These are phyloP conservation scores for Eupleurogrammus muticus DNA, from an alignment of 2,797 vertebrate species.

Conservation along the genomic window DNA sequence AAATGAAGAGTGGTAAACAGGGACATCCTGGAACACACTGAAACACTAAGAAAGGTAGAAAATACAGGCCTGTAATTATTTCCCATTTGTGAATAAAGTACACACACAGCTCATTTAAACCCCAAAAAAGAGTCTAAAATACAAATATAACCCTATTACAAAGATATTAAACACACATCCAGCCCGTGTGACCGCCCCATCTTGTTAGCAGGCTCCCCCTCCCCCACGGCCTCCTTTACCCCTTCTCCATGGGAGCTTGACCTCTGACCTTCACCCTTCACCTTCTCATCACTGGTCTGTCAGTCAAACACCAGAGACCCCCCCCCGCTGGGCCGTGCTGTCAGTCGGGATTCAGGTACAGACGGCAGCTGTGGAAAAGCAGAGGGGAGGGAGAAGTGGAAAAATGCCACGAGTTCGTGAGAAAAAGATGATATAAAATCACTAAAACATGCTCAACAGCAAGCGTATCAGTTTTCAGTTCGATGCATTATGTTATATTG, in stretches of 20 bases:
- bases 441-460: background rate
- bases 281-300: conserved; percentile 70
- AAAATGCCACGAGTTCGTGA: conserved; percentile 18
- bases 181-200: conserved; percentile 8
- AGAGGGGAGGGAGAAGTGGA: conserved; percentile 26
- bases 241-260: conserved; percentile 62
- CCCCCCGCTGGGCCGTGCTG: conserved; percentile 66
- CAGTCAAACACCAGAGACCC: conserved; percentile 77
- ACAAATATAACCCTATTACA: background rate
- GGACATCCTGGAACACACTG: too few relatives aligned
- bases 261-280: conserved; percentile 77
- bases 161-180: background rate
- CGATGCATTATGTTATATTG: too few relatives aligned
- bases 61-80: too few relatives aligned
- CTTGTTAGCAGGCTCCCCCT: conserved; percentile 65
- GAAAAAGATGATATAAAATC: conserved; percentile 12
- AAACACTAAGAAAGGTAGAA: too few relatives aligned
- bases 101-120: background rate
- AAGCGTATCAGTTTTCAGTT: background rate
- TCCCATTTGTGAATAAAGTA: too few relatives aligned
- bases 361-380: conserved; percentile 45
- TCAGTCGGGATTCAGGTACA: conserved; percentile 58
- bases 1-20: too few relatives aligned
- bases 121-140: background rate
- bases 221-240: conserved; percentile 23